phyloP scores from a whole-genome alignment of 2,888 invertebrate species.

The Synanthedon formicaeformis region DNA sequence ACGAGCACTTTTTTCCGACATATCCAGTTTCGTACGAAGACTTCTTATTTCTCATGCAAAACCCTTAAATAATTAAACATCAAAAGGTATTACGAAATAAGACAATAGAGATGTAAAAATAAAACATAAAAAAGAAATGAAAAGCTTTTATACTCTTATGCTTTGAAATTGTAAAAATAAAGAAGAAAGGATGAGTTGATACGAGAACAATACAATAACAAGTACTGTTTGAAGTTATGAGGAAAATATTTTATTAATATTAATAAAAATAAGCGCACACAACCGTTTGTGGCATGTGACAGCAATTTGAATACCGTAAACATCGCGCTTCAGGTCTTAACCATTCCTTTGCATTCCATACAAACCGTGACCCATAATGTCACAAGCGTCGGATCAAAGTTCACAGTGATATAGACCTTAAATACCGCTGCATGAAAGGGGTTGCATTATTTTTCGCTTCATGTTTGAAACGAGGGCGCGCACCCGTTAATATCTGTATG shows the following conservation, averaged over 20 bases:
- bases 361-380: slow-evolving; percentile 22
- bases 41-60: too few relatives aligned
- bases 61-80: too few relatives aligned
- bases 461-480: slow-evolving; percentile 46
- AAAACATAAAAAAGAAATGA: too few relatives aligned
- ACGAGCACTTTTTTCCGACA: too few relatives aligned
- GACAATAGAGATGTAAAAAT: too few relatives aligned
- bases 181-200: too few relatives aligned
- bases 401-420: slow-evolving; percentile 41
- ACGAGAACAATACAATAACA: too few relatives aligned
- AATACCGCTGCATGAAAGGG: slow-evolving; percentile 39
- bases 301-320: slow-evolving; percentile 60
- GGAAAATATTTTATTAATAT: slow-evolving; percentile 27
- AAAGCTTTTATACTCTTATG: too few relatives aligned
- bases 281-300: slow-evolving; percentile 33
- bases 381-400: slow-evolving; percentile 14
- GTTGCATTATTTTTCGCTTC: slow-evolving; percentile 34
- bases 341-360: slow-evolving; percentile 45
- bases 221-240: slow-evolving; percentile 6
- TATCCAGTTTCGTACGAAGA: too few relatives aligned
- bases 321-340: slow-evolving; percentile 41
- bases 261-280: slow-evolving; percentile 14
- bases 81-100: too few relatives aligned
- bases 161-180: too few relatives aligned
- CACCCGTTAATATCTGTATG: slow-evolving; percentile 46